Evolutionary conservation across 2,113 vertebrate genomes (phyloP), one percentile per base, ranked within the genome.

Genomic region (Telmatochromis sp.): DNA sequence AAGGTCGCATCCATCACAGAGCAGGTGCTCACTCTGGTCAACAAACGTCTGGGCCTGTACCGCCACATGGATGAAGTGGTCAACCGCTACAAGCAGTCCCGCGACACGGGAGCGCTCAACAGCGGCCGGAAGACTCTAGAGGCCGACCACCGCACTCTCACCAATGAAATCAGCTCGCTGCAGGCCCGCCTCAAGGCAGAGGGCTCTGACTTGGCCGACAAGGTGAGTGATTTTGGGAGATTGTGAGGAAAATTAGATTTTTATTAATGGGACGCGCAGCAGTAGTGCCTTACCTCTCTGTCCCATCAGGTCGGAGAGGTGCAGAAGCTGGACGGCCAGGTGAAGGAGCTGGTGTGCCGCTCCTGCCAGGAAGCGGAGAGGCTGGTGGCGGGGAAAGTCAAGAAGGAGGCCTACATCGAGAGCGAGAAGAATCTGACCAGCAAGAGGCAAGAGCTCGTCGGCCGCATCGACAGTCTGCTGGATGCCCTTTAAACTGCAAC

Each of bases 1-100:
- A 99, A 99, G 95, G 99, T 99, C 87, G 98, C 99, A 28, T 99
- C 98, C 89, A 99, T 99, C 95, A 99, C 98, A 1, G 99, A 99
- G 95, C 99, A 99, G 94, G 98, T 99, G 80, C 96, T 99, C 75
- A 99, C 98, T 50, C 95, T 99, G 90, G 98, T 99, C 86, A 99
- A 99, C 96, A 99, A 98, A 95, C 97, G 99, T 2, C 95, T 99
- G 13, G 98, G 98, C 53, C 97, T 99, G 86, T 99, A 99, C 95
- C 97, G 98, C 5, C 98, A 98, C 96, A 98, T 98, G 78, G 98
- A 99, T 1, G 99, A 99, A 94, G 97, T 98, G 3, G 97, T 99
- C 84, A 99, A 99, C 92, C 98, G 98, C 89, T 99, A 99, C 89
- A 99, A 99, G 94, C 98, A 99, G 93, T 97, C 97, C 3, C 97